Evolutionary conservation across 2,797 vertebrate genomes (phyloP).

Genomic region (Argya squamiceps): DNA sequence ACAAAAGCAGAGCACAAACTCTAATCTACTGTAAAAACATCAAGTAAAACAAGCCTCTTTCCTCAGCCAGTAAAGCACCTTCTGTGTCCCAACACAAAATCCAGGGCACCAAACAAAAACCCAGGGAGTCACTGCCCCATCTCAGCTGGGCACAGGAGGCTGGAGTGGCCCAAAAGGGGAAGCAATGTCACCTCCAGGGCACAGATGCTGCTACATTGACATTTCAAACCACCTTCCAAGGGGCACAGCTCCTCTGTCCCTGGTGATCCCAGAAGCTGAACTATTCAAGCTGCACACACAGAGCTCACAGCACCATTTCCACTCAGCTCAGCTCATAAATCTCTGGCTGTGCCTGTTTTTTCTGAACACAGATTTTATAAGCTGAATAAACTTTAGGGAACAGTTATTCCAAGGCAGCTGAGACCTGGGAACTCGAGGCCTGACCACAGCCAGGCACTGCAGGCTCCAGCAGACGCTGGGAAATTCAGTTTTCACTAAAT

Average conservation of each 20-base stretch:
- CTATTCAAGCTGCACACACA: not conserved
- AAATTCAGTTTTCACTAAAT: not conserved
- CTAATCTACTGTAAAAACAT: not conserved
- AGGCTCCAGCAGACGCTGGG: not conserved
- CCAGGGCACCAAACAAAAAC: not conserved
- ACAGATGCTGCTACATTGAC: not conserved
- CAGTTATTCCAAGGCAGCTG: not conserved
- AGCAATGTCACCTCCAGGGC: not conserved
- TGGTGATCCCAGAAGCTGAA: not conserved
- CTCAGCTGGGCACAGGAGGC: not conserved
- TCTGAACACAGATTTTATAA: slow-evolving; percentile 25
- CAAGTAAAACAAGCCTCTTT: not conserved
- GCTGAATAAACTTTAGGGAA: slow-evolving; percentile 28
- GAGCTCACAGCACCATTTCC: not conserved
- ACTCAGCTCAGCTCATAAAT: slow-evolving; percentile 11
- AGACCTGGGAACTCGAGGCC: not conserved
- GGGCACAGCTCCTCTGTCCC: not conserved
- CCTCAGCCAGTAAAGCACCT: not conserved
- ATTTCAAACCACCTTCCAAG: not conserved
- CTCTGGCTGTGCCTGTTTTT: not conserved
- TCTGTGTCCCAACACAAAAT: not conserved
- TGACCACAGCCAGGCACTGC: slow-evolving; percentile 1
- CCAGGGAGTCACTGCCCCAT: not conserved
- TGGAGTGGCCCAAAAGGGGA: not conserved
- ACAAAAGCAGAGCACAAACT: not conserved